Percentiles rank a stretch among this genome's conserved stretches.
Conservation (phyloP, 2,797 vertebrate species). For the Urosaurus nigricauda region DNA sequence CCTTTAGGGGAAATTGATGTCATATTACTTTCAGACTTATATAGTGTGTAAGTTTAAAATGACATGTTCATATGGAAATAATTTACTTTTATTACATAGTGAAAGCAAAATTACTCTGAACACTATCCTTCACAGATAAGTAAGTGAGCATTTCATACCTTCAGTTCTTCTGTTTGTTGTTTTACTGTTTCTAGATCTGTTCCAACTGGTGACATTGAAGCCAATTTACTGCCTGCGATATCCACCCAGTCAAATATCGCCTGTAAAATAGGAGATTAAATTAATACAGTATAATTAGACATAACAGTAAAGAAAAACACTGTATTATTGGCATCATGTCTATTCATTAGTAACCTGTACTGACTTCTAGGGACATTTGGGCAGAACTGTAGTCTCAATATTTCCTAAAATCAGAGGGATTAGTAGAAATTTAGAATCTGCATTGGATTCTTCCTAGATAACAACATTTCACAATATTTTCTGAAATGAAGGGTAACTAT, state of each 20-base stretch:
- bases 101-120: background rate
- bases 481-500: background rate
- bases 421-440: background rate
- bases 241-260: conserved; percentile 98
- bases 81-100: conserved; percentile 13
- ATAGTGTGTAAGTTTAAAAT: conserved; percentile 15
- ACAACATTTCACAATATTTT: background rate
- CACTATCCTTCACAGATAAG: conserved; percentile 30
- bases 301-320: conserved; percentile 13
- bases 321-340: conserved; percentile 15
- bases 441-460: background rate
- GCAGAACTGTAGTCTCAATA: background rate
- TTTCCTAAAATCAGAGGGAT: background rate
- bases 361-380: background rate
- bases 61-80: background rate
- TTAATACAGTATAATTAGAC: conserved; percentile 27
- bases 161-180: conserved; percentile 96
- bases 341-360: background rate
- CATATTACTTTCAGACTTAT: conserved; percentile 12
- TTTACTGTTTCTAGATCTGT: conserved; percentile 98
- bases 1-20: conserved; percentile 32
- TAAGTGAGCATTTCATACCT: conserved; percentile 82
- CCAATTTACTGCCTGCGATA: conserved; percentile 93
- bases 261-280: conserved; percentile 79
- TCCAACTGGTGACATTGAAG: conserved; percentile 94